Percentiles rank a stretch among this genome's conserved stretches.
Evolutionary conservation across 2,113 vertebrate genomes (phyloP).

Genomic region (Clarias batrachus): DNA sequence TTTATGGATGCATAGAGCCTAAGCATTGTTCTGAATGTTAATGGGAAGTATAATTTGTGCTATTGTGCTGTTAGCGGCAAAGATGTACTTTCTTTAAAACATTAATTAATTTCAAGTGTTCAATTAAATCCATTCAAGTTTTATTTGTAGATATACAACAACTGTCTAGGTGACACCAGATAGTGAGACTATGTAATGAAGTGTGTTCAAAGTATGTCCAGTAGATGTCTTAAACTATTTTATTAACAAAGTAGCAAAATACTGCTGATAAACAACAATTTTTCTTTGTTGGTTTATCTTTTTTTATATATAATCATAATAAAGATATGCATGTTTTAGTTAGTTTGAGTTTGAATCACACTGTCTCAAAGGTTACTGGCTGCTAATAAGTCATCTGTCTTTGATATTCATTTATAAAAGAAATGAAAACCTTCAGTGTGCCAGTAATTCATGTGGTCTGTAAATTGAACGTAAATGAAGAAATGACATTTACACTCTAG

Average conservation of each 20-base stretch:
- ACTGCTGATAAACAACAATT: neutral
- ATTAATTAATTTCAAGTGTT: neutral
- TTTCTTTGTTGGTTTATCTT: neutral
- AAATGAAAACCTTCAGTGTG: neutral
- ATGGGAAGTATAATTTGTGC: neutral
- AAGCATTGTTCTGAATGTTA: neutral
- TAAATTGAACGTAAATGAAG: neutral
- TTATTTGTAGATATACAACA: neutral
- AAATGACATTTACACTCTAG: neutral
- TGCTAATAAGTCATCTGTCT: neutral
- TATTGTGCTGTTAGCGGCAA: neutral
- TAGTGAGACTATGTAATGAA: neutral
- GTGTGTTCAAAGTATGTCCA: neutral
- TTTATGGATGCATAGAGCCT: neutral
- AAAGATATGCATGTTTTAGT: neutral
- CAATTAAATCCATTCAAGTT: neutral
- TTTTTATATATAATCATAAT: neutral
- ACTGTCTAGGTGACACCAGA: neutral
- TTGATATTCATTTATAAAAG: neutral
- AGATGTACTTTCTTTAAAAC: neutral
- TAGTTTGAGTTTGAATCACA: neutral
- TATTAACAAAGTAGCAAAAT: neutral
- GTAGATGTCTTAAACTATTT: neutral
- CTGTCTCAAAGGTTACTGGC: neutral
- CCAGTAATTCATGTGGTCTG: neutral